Evolutionary conservation across 2,888 invertebrate species (phyloP).

Genomic region (Chymomyza procnemis): DNA sequence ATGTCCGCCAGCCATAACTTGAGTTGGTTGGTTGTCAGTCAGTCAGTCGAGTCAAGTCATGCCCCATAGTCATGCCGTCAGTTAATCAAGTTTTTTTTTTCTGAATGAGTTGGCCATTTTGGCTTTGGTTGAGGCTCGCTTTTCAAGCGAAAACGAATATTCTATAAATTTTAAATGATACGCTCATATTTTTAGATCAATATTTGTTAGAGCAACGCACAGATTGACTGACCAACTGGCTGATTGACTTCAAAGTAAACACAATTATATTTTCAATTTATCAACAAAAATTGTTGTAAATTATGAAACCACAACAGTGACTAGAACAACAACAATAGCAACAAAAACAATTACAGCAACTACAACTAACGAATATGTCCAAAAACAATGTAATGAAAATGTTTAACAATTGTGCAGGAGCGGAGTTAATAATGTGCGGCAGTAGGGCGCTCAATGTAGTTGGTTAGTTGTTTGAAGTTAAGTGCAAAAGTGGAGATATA

Average conservation of each 20-base stretch:
- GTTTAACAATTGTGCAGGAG: not conserved
- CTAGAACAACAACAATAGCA: not conserved
- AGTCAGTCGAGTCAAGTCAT: not conserved
- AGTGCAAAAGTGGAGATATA: no score
- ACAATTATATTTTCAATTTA: constrained; percentile 54
- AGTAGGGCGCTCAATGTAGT: no score
- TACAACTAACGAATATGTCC: not conserved
- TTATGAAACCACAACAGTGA: not conserved
- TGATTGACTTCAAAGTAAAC: constrained; percentile 51
- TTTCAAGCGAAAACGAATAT: constrained; percentile 39
- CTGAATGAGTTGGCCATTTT: not conserved
- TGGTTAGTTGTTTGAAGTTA: no score
- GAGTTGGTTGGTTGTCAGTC: not conserved
- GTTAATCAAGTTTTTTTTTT: not conserved
- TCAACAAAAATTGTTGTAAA: constrained; percentile 4
- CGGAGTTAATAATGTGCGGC: no score
- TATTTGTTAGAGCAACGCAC: constrained; percentile 39
- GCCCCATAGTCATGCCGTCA: not conserved
- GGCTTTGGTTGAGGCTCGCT: not conserved
- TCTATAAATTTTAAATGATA: constrained; percentile 61
- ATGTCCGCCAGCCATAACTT: not conserved
- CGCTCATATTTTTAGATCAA: constrained; percentile 41
- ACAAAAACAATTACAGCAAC: not conserved
- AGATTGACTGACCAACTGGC: not conserved
- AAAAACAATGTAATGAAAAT: not conserved